These are phyloP conservation scores for Syngnathus rostellatus DNA, from an alignment of 2,797 vertebrate genomes.

Conservation along the genomic window DNA sequence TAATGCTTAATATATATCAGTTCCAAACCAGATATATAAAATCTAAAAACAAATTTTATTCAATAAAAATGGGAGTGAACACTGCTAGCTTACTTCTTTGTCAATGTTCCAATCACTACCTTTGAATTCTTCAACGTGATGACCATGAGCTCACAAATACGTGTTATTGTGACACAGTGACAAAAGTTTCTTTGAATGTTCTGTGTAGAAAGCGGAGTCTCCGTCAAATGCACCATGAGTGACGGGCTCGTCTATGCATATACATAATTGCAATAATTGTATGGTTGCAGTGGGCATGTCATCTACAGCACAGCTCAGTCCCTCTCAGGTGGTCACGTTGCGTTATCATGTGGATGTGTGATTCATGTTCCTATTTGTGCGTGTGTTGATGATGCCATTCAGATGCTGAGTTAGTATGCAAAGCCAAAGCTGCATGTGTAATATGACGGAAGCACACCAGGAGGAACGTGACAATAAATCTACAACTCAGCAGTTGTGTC, in stretches of 20 bases:
- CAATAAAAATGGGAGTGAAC: too few relatives aligned
- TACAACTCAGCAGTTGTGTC: slow-evolving; percentile 64
- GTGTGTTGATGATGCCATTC: slow-evolving; percentile 46
- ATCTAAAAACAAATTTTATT: not conserved
- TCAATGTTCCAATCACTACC: too few relatives aligned
- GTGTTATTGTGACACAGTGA: too few relatives aligned
- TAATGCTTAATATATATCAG: too few relatives aligned
- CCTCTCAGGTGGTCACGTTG: slow-evolving; percentile 26
- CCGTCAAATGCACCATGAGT: not conserved
- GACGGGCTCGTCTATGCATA: not conserved
- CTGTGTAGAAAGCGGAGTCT: not conserved
- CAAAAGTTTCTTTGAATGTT: not conserved
- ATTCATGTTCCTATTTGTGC: slow-evolving; percentile 25
- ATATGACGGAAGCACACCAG: slow-evolving; percentile 37
- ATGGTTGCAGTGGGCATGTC: not conserved
- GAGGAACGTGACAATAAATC: slow-evolving; percentile 47
- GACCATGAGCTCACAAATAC: too few relatives aligned
- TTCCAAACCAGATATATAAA: not conserved
- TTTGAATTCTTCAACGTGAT: too few relatives aligned
- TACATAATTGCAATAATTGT: not conserved
- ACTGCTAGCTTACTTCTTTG: too few relatives aligned
- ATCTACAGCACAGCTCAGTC: not conserved
- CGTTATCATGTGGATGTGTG: slow-evolving; percentile 29
- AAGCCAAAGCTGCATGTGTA: slow-evolving; percentile 45
- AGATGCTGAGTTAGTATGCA: slow-evolving; percentile 62